Evolutionary conservation across 1,140 invertebrate genomes (phyloP).

Genomic region (Formica exsecta): DNA sequence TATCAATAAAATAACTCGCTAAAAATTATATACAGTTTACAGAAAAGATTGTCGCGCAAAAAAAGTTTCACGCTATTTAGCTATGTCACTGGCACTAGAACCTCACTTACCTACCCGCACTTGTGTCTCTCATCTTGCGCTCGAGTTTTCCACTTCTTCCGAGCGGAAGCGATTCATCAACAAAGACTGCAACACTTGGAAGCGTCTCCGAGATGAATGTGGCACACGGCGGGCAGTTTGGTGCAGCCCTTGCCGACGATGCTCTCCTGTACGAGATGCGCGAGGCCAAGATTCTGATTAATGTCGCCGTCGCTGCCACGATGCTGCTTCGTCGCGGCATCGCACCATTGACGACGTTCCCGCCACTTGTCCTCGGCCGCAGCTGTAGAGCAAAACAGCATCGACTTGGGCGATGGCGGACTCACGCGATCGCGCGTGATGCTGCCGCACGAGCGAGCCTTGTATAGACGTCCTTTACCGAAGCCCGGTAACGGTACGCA

Average conservation of each 20-base stretch:
- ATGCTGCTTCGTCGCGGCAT: conserved; percentile 80
- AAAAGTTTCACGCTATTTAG: not conserved
- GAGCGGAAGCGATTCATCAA: conserved; percentile 81
- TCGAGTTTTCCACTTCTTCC: not conserved
- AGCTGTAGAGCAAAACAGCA: conserved; percentile 77
- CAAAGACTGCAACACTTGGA: conserved; percentile 89
- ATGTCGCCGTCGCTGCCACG: conserved; percentile 86
- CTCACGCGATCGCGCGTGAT: conserved; percentile 86
- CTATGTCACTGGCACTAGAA: conserved; percentile 11
- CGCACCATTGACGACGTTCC: conserved; percentile 82
- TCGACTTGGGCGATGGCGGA: conserved; percentile 81
- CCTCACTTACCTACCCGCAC: not conserved
- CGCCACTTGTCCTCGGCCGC: conserved; percentile 83
- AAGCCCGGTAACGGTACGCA: conserved; percentile 88
- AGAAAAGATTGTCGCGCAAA: conserved; percentile 31
- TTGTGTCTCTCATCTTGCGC: conserved; percentile 20
- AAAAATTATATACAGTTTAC: conserved; percentile 26
- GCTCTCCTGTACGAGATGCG: conserved; percentile 77
- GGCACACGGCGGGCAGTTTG: conserved; percentile 86
- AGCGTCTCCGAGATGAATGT: conserved; percentile 87
- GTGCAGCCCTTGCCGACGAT: conserved; percentile 84
- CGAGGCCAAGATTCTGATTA: conserved; percentile 86
- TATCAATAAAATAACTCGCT: conserved; percentile 22
- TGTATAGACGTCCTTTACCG: conserved; percentile 87
- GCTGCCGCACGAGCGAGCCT: conserved; percentile 88